Base-by-base conservation (phyloP, 2,113 vertebrate species). In the Microtus ochrogaster region DNA sequence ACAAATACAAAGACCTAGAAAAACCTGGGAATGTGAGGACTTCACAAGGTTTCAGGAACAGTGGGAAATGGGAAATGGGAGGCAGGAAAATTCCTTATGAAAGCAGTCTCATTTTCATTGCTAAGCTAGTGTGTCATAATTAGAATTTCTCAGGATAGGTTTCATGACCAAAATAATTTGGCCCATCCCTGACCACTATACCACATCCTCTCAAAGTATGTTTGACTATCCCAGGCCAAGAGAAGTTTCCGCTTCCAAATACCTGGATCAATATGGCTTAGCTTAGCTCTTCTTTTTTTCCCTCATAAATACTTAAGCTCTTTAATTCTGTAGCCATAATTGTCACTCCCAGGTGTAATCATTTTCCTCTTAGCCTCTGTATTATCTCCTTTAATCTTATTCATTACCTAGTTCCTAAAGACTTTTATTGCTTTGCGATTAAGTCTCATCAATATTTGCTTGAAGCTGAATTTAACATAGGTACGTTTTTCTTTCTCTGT, bases 251-350 rank as follows among this genome's bases (percentile, higher is more conserved):
- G 78, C 65, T 78, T 74, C 47, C 41, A 63, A 55, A n/a, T 89
- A 58, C 58, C 61, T 39, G 26, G 63, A 52, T 89, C 79, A 93
- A 4, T 89, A 84, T 82, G 39, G 49, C 87, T 86, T 41, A 85
- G 24, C 65, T 91, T 94, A 61, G 47, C 65, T 44, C 41, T 72
- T 30, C 65, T 88, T 49, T 58, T 33, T 21, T 5, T 0, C 16
- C 24, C 21, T 21, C n/a, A 36, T 22, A 55, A 47, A 63, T 33
- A 55, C 49, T 78, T 72, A 86, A 94, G 26, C 49, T 89, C 22
- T 94, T 94, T 91, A 91, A 91, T 73, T 87, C 74, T 89, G n/a
- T 49, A 26, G 78, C 88, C 49, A 76, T 93, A 89, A 93, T 89
- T 65, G 55, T 91, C 65, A 82, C 17, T 65, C n/a, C 78, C 66